These are phyloP conservation scores for Microplitis demolitor DNA, from an alignment of 1,140 invertebrate species.

Conservation along the genomic window DNA sequence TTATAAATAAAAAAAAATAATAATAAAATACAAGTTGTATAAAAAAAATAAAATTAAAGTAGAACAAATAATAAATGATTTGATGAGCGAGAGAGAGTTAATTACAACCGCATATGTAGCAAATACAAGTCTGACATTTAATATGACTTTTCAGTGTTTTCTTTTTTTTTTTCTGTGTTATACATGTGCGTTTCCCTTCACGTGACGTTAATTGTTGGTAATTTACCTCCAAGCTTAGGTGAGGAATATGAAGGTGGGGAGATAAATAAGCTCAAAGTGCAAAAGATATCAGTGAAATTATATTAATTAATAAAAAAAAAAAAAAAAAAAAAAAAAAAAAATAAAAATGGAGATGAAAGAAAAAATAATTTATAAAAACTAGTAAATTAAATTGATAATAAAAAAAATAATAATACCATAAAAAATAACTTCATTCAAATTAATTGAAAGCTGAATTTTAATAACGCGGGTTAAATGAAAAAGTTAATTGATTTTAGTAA, in stretches of 20 bases:
- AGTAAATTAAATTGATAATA: background rate
- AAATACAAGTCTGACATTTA: constrained; percentile 19
- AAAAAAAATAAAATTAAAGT: background rate
- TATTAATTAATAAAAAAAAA: constrained; percentile 1
- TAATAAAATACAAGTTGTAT: constrained; percentile 1
- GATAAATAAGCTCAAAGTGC: constrained; percentile 7
- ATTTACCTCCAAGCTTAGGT: constrained; percentile 24
- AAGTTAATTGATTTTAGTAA: constrained; percentile 11
- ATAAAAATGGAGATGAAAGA: background rate
- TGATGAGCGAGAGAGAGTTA: constrained; percentile 15
- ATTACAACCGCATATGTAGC: constrained; percentile 23
- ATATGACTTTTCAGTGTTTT: constrained; percentile 4
- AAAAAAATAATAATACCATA: background rate
- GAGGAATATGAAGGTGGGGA: constrained; percentile 11
- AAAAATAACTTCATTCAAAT: background rate
- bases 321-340: background rate
- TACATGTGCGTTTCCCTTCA: constrained; percentile 1
- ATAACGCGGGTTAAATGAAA: constrained; percentile 8
- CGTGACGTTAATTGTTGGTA: constrained; percentile 27
- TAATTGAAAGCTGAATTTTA: constrained; percentile 12
- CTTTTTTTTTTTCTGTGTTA: background rate
- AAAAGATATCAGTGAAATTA: background rate
- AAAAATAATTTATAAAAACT: constrained; percentile 2
- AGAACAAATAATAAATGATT: constrained; percentile 19
- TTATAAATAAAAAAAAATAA: constrained; percentile 16